These are phyloP conservation scores for Gandaritis pyraliata DNA, from an alignment of 2,888 invertebrate genomes.

Conservation along the genomic window DNA sequence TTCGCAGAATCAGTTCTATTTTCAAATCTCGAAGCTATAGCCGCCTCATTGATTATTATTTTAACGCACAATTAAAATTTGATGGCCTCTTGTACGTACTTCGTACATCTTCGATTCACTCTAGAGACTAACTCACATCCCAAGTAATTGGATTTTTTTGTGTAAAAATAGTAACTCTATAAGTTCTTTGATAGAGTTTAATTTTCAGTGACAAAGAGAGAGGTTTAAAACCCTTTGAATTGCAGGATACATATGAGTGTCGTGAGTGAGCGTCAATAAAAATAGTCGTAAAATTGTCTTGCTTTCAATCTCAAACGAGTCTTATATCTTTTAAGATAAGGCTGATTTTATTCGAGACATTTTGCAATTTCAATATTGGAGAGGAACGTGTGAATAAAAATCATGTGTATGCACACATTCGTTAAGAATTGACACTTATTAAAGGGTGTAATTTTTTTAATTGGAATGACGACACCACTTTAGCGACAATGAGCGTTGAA, in stretches of 20 bases:
- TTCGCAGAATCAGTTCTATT: constrained; percentile 67
- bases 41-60: constrained; percentile 83
- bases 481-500: constrained; percentile 67
- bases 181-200: constrained; percentile 48
- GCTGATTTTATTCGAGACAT: constrained; percentile 45
- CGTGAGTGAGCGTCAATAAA: constrained; percentile 82
- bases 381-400: constrained; percentile 82
- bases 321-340: constrained; percentile 51
- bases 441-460: constrained; percentile 83
- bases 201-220: constrained; percentile 47
- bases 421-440: constrained; percentile 85
- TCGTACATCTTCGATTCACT: constrained; percentile 76
- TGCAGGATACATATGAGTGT: constrained; percentile 74
- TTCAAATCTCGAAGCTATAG: constrained; percentile 66
- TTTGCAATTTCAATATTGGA: constrained; percentile 56
- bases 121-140: constrained; percentile 40
- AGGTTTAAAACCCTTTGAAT: constrained; percentile 64
- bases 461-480: constrained; percentile 83
- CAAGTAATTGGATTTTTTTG: constrained; percentile 40
- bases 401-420: constrained; percentile 83
- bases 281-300: constrained; percentile 75
- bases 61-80: constrained; percentile 84
- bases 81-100: constrained; percentile 75
- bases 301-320: constrained; percentile 53
- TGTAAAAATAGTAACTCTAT: constrained; percentile 46